Percentiles rank a stretch among this genome's conserved stretches.
Conservation (phyloP, 2,888 invertebrate genomes). For the Morinoia aosen region DNA sequence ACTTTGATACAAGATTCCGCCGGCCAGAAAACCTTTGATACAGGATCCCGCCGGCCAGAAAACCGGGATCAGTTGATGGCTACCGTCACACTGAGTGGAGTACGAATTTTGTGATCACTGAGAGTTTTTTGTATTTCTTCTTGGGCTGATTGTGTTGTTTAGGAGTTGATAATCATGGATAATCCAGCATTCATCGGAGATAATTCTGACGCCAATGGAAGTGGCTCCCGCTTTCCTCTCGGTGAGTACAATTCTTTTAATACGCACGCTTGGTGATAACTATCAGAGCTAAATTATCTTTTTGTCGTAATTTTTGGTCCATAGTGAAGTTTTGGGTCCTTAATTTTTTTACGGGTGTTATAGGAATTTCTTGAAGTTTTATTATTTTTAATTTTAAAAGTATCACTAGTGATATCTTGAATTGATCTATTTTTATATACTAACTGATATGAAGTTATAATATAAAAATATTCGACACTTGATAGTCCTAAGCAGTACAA, state of each 20-base stretch:
- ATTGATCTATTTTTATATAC: too few species aligned
- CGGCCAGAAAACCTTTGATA: not conserved
- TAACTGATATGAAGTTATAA: not conserved
- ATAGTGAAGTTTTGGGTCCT: not conserved
- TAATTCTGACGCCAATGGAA: not conserved
- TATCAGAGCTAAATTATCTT: not conserved
- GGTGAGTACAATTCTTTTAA: slow-evolving; percentile 26
- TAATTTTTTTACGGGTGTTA: not conserved
- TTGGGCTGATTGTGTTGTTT: not conserved
- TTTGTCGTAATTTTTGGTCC: not conserved
- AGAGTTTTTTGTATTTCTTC: not conserved
- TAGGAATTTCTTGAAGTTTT: not conserved
- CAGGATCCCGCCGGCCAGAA: not conserved
- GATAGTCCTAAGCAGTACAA: not conserved
- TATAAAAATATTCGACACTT: not conserved
- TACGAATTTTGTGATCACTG: not conserved
- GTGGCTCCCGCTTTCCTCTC: not conserved
- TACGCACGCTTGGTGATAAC: not conserved
- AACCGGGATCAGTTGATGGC: not conserved
- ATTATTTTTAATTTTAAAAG: not conserved
- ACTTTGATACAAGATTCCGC: not conserved
- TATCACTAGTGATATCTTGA: too few species aligned
- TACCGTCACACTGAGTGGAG: not conserved
- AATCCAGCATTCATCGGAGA: slow-evolving; percentile 33
- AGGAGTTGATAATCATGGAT: not conserved